These are phyloP conservation scores for Tryphoninae sp. DNA, from an alignment of 2,888 invertebrate genomes.

Conservation along the genomic window DNA sequence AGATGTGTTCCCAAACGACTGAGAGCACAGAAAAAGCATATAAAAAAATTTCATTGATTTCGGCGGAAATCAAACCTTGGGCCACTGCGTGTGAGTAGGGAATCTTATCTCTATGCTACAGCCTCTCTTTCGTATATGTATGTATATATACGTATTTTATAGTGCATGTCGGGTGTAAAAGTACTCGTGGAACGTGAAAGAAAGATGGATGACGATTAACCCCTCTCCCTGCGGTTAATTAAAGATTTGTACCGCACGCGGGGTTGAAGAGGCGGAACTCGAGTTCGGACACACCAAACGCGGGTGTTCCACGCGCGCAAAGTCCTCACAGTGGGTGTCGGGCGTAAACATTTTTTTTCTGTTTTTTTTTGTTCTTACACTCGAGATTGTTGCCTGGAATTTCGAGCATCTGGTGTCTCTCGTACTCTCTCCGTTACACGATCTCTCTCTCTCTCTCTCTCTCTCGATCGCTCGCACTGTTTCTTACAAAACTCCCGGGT, in stretches of 20 bases:
- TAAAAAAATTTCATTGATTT: too few species aligned
- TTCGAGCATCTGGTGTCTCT: constrained; percentile 56
- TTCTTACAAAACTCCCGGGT: constrained; percentile 10
- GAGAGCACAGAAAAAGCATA: too few species aligned
- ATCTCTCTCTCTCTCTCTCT: neutral
- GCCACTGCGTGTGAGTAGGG: too few species aligned
- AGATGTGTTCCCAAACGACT: too few species aligned
- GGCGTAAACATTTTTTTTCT: too few species aligned
- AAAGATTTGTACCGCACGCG: constrained; percentile 54
- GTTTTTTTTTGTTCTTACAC: neutral
- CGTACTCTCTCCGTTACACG: neutral
- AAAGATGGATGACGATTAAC: constrained; percentile 61
- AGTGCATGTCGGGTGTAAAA: constrained; percentile 4
- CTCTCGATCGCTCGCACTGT: constrained; percentile 12
- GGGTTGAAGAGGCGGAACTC: constrained; percentile 18
- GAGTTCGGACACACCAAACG: neutral
- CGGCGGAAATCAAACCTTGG: too few species aligned
- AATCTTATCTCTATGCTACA: too few species aligned
- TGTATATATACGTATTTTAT: neutral
- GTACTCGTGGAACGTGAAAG: constrained; percentile 54
- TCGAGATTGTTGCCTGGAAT: constrained; percentile 54
- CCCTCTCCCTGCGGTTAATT: constrained; percentile 49
- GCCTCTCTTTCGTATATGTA: too few species aligned
- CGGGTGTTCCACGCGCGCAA: constrained; percentile 15
- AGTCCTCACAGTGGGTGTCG: constrained; percentile 4